Evolutionary conservation across 2,797 vertebrate species (phyloP).

Genomic region (Caiman crocodilus): DNA sequence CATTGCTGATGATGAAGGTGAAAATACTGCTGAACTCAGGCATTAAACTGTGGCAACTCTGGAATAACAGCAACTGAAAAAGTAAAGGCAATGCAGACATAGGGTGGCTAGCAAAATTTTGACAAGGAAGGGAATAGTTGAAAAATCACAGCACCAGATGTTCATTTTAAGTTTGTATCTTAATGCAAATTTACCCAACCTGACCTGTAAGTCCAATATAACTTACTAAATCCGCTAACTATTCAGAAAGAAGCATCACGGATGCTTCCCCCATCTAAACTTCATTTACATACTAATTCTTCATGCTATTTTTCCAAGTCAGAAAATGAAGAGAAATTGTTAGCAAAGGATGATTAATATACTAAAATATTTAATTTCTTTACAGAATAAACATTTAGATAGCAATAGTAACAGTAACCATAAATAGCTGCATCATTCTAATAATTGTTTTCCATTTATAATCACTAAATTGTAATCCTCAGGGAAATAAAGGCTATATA

Average conservation of each 20-base stretch:
- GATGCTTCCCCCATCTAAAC: not conserved
- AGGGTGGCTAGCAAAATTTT: not conserved
- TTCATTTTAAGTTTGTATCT: not conserved
- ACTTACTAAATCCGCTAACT: not conserved
- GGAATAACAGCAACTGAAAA: not conserved
- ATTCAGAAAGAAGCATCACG: not conserved
- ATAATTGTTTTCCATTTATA: too few species aligned
- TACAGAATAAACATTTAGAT: not conserved
- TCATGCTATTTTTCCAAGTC: not conserved
- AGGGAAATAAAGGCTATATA: not conserved
- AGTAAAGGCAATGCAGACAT: not conserved
- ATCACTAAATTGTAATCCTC: too few species aligned
- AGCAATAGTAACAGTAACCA: not conserved
- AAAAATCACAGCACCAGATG: not conserved
- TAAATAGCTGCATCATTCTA: not conserved
- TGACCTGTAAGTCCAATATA: not conserved
- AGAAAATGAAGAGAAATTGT: not conserved
- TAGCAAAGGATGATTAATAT: not conserved
- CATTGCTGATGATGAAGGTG: not conserved
- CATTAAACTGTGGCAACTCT: not conserved
- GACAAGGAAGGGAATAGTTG: not conserved
- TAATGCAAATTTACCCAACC: not conserved
- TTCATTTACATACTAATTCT: not conserved
- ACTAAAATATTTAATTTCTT: not conserved
- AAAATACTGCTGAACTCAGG: not conserved